These are phyloP conservation scores for Lamprologus speciosus DNA, from an alignment of 2,113 vertebrate species.

Conservation along the genomic window DNA sequence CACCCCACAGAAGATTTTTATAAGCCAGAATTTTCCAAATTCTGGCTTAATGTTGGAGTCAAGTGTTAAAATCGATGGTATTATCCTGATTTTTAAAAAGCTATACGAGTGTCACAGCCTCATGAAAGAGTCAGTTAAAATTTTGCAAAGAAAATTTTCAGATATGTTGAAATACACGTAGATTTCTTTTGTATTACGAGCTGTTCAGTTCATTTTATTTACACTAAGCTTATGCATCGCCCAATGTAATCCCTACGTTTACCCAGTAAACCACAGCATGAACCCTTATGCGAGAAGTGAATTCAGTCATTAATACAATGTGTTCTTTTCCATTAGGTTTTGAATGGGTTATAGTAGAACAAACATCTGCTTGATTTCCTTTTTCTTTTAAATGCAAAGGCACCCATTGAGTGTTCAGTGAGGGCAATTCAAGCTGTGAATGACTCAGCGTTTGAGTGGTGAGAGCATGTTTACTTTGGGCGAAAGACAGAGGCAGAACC, in stretches of 20 bases:
- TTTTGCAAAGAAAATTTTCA: fast-evolving
- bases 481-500: neutral
- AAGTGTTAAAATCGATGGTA: neutral
- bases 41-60: neutral
- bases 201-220: neutral
- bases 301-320: neutral
- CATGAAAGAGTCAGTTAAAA: neutral
- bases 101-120: neutral
- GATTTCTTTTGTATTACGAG: neutral
- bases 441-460: neutral
- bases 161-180: neutral
- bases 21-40: neutral
- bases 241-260: neutral
- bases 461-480: neutral
- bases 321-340: neutral
- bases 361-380: neutral
- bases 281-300: neutral
- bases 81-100: neutral
- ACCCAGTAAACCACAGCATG: neutral
- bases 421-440: neutral
- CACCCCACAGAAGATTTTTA: neutral
- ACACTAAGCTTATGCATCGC: neutral
- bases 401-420: neutral
- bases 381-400: neutral
- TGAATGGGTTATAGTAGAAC: neutral